Evolutionary conservation across 2,113 vertebrate species (phyloP).

Genomic region (Eulacestoma nigropectus): DNA sequence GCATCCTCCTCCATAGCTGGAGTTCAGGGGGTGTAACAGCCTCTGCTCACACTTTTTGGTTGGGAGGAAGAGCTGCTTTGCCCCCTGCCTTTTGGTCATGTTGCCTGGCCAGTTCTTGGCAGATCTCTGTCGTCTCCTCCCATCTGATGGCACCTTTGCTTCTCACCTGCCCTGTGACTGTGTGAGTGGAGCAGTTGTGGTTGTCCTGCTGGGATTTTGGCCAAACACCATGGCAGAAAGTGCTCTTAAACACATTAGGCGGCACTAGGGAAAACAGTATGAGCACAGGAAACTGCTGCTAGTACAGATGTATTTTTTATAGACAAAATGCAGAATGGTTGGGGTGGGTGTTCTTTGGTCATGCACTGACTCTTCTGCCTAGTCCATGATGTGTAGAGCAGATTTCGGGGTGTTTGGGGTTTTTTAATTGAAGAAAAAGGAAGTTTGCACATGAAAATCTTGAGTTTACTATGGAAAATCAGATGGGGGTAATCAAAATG

Average conservation of each 20-base stretch:
- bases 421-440: neutral
- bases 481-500: neutral
- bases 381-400: neutral
- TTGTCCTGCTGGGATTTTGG: neutral
- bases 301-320: neutral
- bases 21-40: neutral
- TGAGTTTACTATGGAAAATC: neutral
- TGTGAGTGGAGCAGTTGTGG: neutral
- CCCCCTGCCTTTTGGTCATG: neutral
- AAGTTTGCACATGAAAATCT: neutral
- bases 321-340: neutral
- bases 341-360: neutral
- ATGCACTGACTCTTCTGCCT: neutral
- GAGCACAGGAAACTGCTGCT: neutral
- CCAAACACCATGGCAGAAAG: neutral
- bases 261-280: neutral
- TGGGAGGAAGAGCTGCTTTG: neutral
- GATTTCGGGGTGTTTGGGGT: fast-evolving
- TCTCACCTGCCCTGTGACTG: neutral
- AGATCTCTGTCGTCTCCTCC: neutral
- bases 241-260: neutral
- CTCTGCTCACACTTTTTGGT: neutral
- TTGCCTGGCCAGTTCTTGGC: neutral
- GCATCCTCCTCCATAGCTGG: neutral
- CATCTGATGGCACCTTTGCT: neutral